Base-by-base conservation (phyloP, 1,140 invertebrate genomes). In the Babylonia areolata region DNA sequence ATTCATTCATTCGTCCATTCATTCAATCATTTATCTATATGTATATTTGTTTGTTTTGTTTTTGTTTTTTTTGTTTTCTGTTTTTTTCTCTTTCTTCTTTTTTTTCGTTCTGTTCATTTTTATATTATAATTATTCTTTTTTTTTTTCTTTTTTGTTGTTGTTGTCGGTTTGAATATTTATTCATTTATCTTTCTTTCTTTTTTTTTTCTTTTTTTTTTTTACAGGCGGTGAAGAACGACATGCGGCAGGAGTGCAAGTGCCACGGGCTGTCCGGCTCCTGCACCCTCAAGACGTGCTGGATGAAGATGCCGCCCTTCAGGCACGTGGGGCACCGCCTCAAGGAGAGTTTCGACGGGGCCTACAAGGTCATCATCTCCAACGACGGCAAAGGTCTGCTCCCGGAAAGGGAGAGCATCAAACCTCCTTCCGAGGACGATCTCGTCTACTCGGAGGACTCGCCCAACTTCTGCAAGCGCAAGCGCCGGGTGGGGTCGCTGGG, bases 221-320 rank as follows among this genome's bases (percentile, higher is more conserved):
- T 91, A 20, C 89, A 93, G 93, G 91, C 90, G 17, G 88, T 94
- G 31, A 86, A 86, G 54, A 86, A 90, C 20, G 85, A 91, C 88
- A 93, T 93, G 92, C 86, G 88, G 20, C 88, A 86, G 42, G 91
- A 91, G 75, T 99, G 98, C 95, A 99, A 98, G 94, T 99, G 98
- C 93, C 98, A 99, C 94, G 98, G 98, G 3, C 97, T 99, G 58
- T 98, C 97, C 64, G 98, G 98, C 3, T 98, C 97, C 78, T 99
- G 98, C 93, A 97, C 97, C 9, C 96, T 99, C 94, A 97, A 97
- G 93, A 99, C 98, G 6, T 99, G 98, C 94, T 99, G 98, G 98
- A 96, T 96, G 93, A 97, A 97, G 51, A 95, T 98, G 92, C 97
- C 97, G 9, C 96, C 96, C 33, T 99, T 99, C 95, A 95, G 96